phyloP scores from a whole-genome alignment of 2,113 vertebrate genomes.

The Archilochus colubris region DNA sequence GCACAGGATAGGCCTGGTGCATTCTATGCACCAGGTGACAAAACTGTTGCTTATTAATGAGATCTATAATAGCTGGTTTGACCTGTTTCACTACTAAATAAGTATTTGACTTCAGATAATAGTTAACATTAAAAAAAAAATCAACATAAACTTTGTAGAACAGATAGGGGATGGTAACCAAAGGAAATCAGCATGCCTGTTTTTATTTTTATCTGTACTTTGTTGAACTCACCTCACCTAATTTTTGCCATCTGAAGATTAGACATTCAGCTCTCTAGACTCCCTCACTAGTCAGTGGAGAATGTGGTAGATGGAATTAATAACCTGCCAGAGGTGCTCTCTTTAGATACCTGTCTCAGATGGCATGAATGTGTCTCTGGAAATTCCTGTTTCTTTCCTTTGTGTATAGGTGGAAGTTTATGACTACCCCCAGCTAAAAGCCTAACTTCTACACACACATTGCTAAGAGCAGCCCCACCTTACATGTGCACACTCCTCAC shows the following conservation, averaged over 20 bases:
- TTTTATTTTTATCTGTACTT: not conserved
- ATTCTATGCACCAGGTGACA: not conserved
- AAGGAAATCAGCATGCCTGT: not conserved
- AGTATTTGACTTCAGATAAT: not conserved
- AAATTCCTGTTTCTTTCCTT: not conserved
- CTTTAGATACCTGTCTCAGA: not conserved
- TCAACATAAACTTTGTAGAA: not conserved
- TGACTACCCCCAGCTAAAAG: not conserved
- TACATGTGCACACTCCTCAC: accelerated
- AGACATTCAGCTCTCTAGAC: not conserved
- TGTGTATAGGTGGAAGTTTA: not conserved
- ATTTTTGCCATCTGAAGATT: not conserved
- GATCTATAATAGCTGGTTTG: not conserved
- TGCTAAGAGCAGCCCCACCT: not conserved
- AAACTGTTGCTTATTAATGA: not conserved
- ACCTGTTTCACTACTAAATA: not conserved
- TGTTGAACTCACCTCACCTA: not conserved
- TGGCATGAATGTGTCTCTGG: not conserved
- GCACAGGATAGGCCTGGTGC: not conserved
- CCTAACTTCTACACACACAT: not conserved
- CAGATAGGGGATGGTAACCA: not conserved
- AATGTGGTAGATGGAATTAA: not conserved
- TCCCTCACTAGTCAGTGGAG: not conserved
- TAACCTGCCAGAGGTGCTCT: not conserved
- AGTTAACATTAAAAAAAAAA: not conserved